Evolutionary conservation across 2,113 vertebrate genomes (phyloP).

Genomic region (Eurystomus gularis): DNA sequence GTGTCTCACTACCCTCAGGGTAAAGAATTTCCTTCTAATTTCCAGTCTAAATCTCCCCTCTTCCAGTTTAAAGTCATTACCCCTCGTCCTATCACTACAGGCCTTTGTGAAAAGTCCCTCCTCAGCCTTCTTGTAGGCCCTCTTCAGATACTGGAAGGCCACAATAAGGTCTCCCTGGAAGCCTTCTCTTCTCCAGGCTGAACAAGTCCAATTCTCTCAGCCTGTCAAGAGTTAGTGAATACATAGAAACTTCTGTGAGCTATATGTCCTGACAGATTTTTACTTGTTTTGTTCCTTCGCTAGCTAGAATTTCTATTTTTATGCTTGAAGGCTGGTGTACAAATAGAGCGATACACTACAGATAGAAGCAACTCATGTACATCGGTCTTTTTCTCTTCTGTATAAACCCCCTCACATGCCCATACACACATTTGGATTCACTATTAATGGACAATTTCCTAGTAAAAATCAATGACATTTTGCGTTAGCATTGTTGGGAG

Average conservation of each 20-base stretch:
- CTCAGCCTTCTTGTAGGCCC: too few relatives aligned
- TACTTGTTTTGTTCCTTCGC: neutral
- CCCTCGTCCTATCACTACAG: too few relatives aligned
- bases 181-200: too few relatives aligned
- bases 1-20: too few relatives aligned
- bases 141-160: too few relatives aligned
- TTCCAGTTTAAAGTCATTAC: too few relatives aligned
- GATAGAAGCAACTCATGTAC: neutral
- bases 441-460: neutral
- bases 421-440: neutral
- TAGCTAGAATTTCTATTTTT: neutral
- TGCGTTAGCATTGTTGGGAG: neutral
- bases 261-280: neutral
- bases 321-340: neutral
- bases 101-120: too few relatives aligned
- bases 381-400: neutral
- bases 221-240: neutral
- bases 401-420: rapidly evolving
- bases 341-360: neutral
- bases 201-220: too few relatives aligned
- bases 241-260: neutral
- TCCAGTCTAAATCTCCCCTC: too few relatives aligned
- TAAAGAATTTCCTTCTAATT: too few relatives aligned
- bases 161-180: too few relatives aligned
- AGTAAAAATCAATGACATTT: neutral